Conservation (phyloP, 2,888 invertebrate genomes). For the Brenthis daphne region DNA sequence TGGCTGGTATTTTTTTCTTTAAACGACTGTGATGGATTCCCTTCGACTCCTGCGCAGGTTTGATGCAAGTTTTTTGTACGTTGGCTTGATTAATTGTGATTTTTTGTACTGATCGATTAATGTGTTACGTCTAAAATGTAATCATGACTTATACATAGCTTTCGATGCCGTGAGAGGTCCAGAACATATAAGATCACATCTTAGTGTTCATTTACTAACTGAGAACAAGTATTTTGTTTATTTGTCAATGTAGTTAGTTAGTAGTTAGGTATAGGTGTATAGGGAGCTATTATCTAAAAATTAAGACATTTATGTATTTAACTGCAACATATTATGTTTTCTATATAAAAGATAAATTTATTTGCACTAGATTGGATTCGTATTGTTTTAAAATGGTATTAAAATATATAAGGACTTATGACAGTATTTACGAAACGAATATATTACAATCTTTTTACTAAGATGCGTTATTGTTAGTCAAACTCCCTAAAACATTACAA, state of each 20-base stretch:
- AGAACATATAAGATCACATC: not conserved
- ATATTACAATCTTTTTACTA: no score
- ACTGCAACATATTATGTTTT: no score
- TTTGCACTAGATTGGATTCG: no score
- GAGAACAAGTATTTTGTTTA: not conserved
- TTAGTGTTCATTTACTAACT: not conserved
- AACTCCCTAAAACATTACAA: no score
- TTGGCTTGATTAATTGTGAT: slow-evolving; percentile 29
- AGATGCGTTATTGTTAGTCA: no score
- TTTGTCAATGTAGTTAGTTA: not conserved
- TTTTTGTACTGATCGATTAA: slow-evolving; percentile 14
- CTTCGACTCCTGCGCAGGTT: slow-evolving; percentile 73
- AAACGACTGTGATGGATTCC: slow-evolving; percentile 74
- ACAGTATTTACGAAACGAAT: no score
- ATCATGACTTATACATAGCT: slow-evolving; percentile 2
- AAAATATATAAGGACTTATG: no score
- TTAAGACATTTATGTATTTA: no score
- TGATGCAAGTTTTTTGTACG: slow-evolving; percentile 33
- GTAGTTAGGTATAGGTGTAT: no score
- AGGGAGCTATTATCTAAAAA: no score
- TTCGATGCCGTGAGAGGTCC: not conserved
- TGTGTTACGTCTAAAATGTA: slow-evolving; percentile 3
- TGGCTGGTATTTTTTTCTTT: slow-evolving; percentile 68
- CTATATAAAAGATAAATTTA: no score
- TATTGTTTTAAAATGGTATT: no score